Conservation (phyloP, 2,113 vertebrate genomes). For the Ceyx margarethae region DNA sequence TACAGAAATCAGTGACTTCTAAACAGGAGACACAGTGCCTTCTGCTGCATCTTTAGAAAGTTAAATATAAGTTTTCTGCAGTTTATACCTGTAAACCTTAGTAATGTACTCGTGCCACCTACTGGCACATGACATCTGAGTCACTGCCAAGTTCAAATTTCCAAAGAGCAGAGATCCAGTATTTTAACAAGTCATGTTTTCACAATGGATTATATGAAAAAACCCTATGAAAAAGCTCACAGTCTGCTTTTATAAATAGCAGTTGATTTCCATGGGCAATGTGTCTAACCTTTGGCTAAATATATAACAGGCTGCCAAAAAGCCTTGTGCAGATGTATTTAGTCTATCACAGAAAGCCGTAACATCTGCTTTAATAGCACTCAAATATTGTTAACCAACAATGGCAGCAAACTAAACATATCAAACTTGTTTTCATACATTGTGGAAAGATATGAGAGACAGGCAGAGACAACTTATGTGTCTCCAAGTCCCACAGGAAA, state of each 20-base stretch:
- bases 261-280: background rate
- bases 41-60: background rate
- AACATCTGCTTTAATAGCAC: background rate
- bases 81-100: background rate
- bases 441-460: background rate
- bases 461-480: too few species aligned
- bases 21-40: background rate
- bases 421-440: background rate
- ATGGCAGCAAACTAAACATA: background rate
- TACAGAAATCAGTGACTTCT: background rate
- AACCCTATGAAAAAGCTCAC: background rate
- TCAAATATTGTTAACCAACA: background rate
- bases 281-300: background rate
- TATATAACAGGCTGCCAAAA: background rate
- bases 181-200: background rate
- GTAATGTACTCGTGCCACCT: slow-evolving; percentile 68
- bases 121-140: background rate
- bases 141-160: background rate
- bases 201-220: background rate
- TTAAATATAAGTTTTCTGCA: background rate
- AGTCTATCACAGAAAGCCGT: background rate
- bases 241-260: background rate
- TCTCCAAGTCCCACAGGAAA: background rate
- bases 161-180: background rate
- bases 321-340: background rate